Evolutionary conservation across 1,140 invertebrate species (phyloP).

Genomic region (Temnothorax nylanderi): DNA sequence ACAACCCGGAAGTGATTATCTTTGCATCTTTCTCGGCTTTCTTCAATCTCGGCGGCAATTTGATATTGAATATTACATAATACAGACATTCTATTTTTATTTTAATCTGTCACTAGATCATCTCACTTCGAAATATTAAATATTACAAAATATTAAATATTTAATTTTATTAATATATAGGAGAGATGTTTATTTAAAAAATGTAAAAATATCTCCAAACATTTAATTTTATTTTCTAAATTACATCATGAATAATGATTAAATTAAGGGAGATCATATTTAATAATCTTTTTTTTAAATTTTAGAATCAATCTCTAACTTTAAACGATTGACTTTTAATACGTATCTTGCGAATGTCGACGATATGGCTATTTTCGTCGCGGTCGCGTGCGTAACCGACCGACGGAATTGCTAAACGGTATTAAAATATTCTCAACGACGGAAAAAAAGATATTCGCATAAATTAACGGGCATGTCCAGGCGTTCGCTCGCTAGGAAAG

Average conservation of each 20-base stretch:
- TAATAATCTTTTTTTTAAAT: not conserved
- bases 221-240: not conserved
- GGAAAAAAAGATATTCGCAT: conserved; percentile 23
- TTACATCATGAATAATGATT: not conserved
- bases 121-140: not conserved
- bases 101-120: not conserved
- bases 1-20: conserved; percentile 37
- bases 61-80: not conserved
- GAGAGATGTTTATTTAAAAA: not conserved
- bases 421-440: conserved; percentile 20
- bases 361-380: conserved; percentile 3
- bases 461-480: conserved; percentile 61
- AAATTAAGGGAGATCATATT: not conserved
- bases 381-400: not conserved
- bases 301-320: not conserved
- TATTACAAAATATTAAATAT: not conserved
- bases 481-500: conserved; percentile 46
- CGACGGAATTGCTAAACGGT: conserved; percentile 34
- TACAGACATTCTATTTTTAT: not conserved
- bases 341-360: not conserved
- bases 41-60: not conserved
- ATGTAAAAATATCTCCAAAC: not conserved
- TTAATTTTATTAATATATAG: not conserved
- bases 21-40: not conserved
- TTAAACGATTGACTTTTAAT: not conserved